Conservation (phyloP, 37 sponge, comb jelly and placozoan species). For the Halisarca cf. caerulea region DNA sequence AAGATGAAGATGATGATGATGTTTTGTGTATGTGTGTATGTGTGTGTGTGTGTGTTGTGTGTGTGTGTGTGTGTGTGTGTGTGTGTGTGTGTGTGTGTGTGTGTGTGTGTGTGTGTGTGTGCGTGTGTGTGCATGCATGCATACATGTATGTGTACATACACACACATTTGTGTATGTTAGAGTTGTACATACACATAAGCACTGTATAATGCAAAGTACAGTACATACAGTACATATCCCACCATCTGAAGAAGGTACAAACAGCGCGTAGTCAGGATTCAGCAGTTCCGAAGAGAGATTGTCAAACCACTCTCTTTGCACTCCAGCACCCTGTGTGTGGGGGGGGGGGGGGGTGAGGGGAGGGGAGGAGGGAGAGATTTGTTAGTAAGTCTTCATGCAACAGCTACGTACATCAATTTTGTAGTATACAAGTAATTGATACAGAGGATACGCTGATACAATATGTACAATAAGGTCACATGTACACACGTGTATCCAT, state of each 20-base stretch:
- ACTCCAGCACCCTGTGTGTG: slow-evolving; percentile 81
- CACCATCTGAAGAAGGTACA: slow-evolving; percentile 92
- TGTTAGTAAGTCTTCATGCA: too few species aligned
- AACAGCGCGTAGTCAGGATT: slow-evolving; percentile 98
- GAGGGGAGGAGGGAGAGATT: background rate
- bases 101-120: too few species aligned
- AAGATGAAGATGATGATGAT: background rate
- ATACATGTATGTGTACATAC: background rate
- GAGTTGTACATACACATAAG: background rate
- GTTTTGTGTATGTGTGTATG: too few species aligned
- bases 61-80: too few species aligned
- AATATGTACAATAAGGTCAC: too few species aligned
- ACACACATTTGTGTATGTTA: background rate
- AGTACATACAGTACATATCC: background rate
- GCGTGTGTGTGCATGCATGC: too few species aligned
- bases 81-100: too few species aligned
- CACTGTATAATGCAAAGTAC: background rate
- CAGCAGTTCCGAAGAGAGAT: slow-evolving; percentile 84
- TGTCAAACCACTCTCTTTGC: slow-evolving; percentile 90
- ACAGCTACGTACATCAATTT: too few species aligned
- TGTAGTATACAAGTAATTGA: too few species aligned
- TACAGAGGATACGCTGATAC: too few species aligned
- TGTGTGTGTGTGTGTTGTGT: too few species aligned
- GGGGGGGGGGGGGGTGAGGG: background rate
- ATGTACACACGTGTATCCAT: too few species aligned